phyloP scores from a whole-genome alignment of 2,113 vertebrate species.

The Corydoras sp. region DNA sequence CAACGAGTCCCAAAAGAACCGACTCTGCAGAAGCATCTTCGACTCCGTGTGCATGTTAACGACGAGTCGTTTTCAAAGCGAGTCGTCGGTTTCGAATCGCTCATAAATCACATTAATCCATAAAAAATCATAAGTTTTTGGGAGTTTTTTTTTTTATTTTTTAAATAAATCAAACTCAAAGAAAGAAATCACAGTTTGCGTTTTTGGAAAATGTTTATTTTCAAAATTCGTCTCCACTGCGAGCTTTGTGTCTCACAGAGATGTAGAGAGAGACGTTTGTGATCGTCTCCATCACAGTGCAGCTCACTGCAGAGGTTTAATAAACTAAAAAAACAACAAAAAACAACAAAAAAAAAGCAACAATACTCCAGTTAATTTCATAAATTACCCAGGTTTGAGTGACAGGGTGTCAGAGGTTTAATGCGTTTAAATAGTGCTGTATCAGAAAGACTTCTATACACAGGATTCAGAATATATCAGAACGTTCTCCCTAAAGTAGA shows the following conservation, averaged over 20 bases:
- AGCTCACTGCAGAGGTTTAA: not conserved
- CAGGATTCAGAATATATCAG: not conserved
- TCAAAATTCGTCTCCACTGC: slow-evolving; percentile 17
- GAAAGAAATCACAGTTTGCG: not conserved
- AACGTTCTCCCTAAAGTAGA: not conserved
- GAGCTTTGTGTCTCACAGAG: not conserved
- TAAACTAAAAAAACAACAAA: not conserved
- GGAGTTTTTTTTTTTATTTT: no score
- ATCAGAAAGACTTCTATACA: slow-evolving; percentile 8
- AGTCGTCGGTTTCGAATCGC: no score
- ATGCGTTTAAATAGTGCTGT: not conserved
- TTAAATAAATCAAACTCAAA: not conserved
- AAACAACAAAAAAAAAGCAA: not conserved
- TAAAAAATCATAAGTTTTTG: no score
- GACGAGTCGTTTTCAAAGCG: no score
- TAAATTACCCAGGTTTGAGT: slow-evolving; percentile 16
- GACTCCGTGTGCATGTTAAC: no score
- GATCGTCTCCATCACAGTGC: not conserved
- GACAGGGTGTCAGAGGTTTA: not conserved
- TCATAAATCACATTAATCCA: no score
- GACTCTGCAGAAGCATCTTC: no score
- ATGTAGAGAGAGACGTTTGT: not conserved
- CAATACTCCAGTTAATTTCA: slow-evolving; percentile 23
- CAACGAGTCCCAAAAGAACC: no score
- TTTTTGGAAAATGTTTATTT: slow-evolving; percentile 21